A percentile compares a stretch with the other conserved stretches of the same genome.
Evolutionary conservation across 2,113 vertebrate genomes (phyloP).

Genomic region (Cyanoderma ruficeps): DNA sequence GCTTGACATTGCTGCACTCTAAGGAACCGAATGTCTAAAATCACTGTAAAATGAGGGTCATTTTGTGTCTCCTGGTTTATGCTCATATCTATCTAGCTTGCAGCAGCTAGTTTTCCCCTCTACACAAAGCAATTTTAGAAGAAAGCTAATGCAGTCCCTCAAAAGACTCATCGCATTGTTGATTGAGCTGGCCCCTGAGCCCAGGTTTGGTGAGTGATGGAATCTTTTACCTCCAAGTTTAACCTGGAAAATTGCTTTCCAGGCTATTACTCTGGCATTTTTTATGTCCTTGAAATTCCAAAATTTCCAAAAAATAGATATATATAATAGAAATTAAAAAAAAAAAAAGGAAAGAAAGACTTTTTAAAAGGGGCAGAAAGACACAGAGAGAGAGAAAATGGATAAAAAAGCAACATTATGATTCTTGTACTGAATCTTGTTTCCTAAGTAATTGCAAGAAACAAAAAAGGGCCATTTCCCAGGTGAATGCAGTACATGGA

Average conservation of each 20-base stretch:
- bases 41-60: neutral
- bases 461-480: slow-evolving; percentile 1
- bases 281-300: slow-evolving; percentile 22
- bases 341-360: neutral
- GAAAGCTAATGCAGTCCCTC: neutral
- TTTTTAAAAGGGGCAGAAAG: neutral
- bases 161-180: neutral
- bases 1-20: rapidly evolving
- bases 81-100: neutral
- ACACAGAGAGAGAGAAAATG: neutral
- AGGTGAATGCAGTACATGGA: slow-evolving; percentile 12
- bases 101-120: neutral
- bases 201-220: slow-evolving; percentile 21
- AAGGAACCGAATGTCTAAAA: neutral
- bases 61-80: neutral
- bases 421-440: neutral
- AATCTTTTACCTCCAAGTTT: slow-evolving; percentile 21
- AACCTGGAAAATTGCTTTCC: slow-evolving; percentile 49
- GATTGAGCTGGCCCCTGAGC: neutral
- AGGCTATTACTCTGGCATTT: slow-evolving; percentile 3
- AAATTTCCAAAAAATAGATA: neutral
- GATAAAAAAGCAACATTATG: neutral
- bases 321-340: neutral
- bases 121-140: neutral
- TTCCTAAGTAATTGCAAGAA: slow-evolving; percentile 12